A percentile compares a stretch with the other conserved stretches of the same genome.
Conservation (phyloP, 2,113 vertebrate genomes). For the Onychostoma macrolepis region DNA sequence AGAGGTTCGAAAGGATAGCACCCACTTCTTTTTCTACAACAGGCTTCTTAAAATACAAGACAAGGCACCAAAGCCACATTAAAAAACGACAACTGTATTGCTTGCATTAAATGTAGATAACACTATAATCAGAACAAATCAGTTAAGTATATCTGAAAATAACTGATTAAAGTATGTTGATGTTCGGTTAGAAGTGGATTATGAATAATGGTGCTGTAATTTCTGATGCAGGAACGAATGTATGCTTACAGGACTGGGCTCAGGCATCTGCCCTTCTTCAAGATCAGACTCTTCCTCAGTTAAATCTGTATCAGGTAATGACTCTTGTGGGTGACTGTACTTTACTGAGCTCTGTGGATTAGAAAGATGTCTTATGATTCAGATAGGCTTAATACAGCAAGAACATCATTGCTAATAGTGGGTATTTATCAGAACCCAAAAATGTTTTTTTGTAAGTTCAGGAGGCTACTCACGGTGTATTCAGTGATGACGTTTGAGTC, state of each 20-base stretch:
- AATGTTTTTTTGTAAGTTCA: no score
- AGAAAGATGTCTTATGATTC: background rate
- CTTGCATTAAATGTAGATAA: background rate
- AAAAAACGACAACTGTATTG: background rate
- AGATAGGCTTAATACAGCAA: background rate
- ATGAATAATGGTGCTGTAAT: background rate
- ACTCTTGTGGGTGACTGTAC: constrained; percentile 53
- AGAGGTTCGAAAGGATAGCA: constrained; percentile 47
- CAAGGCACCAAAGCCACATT: background rate
- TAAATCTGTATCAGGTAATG: constrained; percentile 28
- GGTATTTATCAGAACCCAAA: no score
- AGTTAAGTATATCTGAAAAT: background rate
- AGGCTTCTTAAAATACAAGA: constrained; percentile 60
- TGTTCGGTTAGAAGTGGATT: background rate
- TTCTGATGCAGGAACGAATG: background rate
- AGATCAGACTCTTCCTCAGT: constrained; percentile 49
- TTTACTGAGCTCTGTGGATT: constrained; percentile 65
- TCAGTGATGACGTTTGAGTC: constrained; percentile 65
- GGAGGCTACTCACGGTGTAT: constrained; percentile 62
- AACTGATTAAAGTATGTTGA: background rate
- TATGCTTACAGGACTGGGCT: constrained; percentile 46
- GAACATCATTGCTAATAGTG: background rate
- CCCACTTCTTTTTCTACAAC: constrained; percentile 59
- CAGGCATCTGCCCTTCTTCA: constrained; percentile 37
- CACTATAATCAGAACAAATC: background rate